These are phyloP conservation scores for Stigmatopora nigra DNA, from an alignment of 2,113 vertebrate species.

Conservation along the genomic window DNA sequence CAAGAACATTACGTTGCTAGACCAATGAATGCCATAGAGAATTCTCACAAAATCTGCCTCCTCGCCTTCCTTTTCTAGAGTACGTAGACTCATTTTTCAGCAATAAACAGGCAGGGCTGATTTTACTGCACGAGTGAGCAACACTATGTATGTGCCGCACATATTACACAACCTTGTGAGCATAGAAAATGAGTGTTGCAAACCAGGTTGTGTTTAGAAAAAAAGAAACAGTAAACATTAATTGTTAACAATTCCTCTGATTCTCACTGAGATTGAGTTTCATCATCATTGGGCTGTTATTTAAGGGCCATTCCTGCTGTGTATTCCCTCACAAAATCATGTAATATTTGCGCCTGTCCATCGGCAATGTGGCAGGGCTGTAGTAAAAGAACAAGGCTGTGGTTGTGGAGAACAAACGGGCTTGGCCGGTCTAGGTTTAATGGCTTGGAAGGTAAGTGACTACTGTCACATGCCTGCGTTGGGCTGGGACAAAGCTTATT, in stretches of 20 bases:
- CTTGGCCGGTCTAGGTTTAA: slow-evolving; percentile 25
- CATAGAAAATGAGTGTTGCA: slow-evolving; percentile 9
- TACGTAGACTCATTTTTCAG: background rate
- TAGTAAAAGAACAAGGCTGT: slow-evolving; percentile 15
- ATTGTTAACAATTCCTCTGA: slow-evolving; percentile 5
- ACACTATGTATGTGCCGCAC: slow-evolving; percentile 10
- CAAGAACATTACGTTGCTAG: background rate
- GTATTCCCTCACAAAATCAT: background rate
- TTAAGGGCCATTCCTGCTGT: background rate
- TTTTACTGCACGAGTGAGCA: slow-evolving; percentile 10
- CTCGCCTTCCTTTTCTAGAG: background rate
- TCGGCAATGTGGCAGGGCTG: slow-evolving; percentile 7
- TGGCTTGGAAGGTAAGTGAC: slow-evolving; percentile 12
- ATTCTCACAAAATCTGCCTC: slow-evolving; percentile 4
- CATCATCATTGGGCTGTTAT: background rate
- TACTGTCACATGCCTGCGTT: slow-evolving; percentile 45
- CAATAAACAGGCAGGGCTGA: slow-evolving; percentile 12
- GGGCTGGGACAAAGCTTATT: slow-evolving; percentile 45
- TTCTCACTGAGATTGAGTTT: background rate
- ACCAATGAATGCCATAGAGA: background rate
- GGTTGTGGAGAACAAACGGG: slow-evolving; percentile 24
- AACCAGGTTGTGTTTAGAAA: slow-evolving; percentile 17
- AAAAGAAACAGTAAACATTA: slow-evolving; percentile 13
- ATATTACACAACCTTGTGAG: slow-evolving; percentile 14
- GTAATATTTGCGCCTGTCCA: background rate